A percentile compares a stretch with the other conserved stretches of the same genome.
These are phyloP conservation scores for Serinus canaria DNA, from an alignment of 2,113 vertebrate species.

Conservation along the genomic window DNA sequence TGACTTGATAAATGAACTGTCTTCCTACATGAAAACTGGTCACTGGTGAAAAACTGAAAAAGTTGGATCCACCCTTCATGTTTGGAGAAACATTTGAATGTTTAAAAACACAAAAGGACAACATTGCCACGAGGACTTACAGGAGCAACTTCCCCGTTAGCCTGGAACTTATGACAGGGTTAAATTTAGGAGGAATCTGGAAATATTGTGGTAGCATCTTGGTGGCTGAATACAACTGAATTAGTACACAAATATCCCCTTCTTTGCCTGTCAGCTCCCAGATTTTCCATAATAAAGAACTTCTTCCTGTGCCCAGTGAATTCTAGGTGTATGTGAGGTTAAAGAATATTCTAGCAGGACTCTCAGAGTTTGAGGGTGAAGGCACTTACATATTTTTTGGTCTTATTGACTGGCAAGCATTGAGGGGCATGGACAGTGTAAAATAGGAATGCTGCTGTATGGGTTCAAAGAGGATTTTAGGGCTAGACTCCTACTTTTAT, in stretches of 20 bases:
- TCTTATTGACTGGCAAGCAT: neutral
- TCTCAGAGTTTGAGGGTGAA: neutral
- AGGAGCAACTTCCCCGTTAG: neutral
- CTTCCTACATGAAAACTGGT: neutral
- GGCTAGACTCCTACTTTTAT: neutral
- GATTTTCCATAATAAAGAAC: conserved; percentile 14
- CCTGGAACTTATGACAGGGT: neutral
- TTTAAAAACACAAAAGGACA: neutral
- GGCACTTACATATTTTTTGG: neutral
- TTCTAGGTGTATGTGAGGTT: neutral
- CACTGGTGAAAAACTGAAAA: neutral
- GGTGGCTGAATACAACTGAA: conserved; percentile 17
- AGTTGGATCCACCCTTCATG: neutral
- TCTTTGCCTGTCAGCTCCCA: neutral
- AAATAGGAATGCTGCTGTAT: neutral
- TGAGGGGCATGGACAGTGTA: neutral
- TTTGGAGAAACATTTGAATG: neutral
- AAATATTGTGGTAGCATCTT: neutral
- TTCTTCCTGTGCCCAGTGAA: neutral
- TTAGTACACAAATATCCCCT: conserved; percentile 3
- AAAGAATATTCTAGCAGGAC: conserved; percentile 6
- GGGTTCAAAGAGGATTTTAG: neutral
- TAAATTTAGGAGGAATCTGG: neutral
- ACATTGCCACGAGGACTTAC: neutral
- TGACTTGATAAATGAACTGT: neutral